Conservation (phyloP, 1,140 invertebrate genomes). For the Drosophila insularis region DNA sequence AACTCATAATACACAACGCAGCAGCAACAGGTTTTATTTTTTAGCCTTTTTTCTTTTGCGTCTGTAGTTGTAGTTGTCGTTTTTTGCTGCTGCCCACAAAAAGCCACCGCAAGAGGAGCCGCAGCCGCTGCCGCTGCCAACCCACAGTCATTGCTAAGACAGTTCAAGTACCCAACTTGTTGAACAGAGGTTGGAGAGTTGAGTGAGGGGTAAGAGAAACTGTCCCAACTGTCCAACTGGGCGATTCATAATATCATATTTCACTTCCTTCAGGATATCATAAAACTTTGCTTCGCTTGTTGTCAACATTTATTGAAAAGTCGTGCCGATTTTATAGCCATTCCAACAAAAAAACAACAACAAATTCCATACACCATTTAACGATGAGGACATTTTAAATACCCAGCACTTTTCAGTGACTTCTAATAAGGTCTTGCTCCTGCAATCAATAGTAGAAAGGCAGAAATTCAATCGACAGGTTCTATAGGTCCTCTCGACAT, state of each 20-base stretch:
- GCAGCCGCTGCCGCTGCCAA: conserved; percentile 18
- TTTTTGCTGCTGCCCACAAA: conserved; percentile 41
- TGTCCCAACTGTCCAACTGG: conserved; percentile 74
- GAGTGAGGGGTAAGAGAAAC: conserved; percentile 39
- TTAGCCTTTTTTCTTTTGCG: conserved; percentile 20
- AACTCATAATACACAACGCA: conserved; percentile 75
- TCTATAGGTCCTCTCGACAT: too few species aligned
- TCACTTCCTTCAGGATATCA: conserved; percentile 82
- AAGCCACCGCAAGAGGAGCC: conserved; percentile 50
- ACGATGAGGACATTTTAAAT: not conserved
- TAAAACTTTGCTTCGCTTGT: conserved; percentile 77
- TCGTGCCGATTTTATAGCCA: conserved; percentile 82
- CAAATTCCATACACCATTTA: not conserved
- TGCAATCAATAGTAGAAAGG: too few species aligned
- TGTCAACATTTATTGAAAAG: conserved; percentile 82
- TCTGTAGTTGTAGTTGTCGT: conserved; percentile 1
- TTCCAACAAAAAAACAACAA: conserved; percentile 36
- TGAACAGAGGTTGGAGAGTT: conserved; percentile 5
- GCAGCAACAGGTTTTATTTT: conserved; percentile 61
- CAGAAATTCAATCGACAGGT: too few species aligned
- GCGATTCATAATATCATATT: conserved; percentile 82
- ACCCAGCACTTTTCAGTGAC: not conserved
- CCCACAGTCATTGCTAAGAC: conserved; percentile 11
- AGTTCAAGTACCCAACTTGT: conserved; percentile 42
- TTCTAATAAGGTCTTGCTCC: too few species aligned